phyloP scores from a whole-genome alignment of 2,888 invertebrate species.

The Penaeus monodon region DNA sequence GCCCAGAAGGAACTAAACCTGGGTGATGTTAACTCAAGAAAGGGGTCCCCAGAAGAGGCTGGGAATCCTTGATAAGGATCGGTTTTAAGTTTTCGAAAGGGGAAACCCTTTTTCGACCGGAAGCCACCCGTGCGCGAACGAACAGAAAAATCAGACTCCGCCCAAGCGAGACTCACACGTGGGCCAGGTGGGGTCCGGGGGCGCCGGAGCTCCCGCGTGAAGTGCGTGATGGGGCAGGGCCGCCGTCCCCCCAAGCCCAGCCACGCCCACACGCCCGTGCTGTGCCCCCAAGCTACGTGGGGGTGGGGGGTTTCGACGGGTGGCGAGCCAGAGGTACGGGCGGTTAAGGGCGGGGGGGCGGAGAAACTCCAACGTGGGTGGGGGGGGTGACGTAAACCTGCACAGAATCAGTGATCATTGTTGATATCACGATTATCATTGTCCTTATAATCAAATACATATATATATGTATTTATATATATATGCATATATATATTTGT shows the following conservation, averaged over 20 bases:
- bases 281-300: conserved; percentile 49
- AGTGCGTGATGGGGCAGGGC: conserved; percentile 62
- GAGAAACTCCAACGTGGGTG: conserved; percentile 53
- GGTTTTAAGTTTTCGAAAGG: no score
- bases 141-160: no score
- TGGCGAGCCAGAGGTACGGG: conserved; percentile 36
- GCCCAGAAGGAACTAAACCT: no score
- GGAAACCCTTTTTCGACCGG: no score
- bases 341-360: conserved; percentile 45
- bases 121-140: no score
- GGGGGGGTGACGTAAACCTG: conserved; percentile 59
- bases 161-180: conserved; percentile 35
- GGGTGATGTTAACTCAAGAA: no score
- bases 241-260: conserved; percentile 59
- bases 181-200: conserved; percentile 44
- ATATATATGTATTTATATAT: no score
- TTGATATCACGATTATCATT: no score
- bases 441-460: no score
- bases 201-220: conserved; percentile 42
- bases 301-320: conserved; percentile 52
- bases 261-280: conserved; percentile 53
- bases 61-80: no score
- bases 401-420: not conserved
- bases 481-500: no score
- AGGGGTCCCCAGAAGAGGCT: no score